Conservation (phyloP, 2,797 vertebrate species). For the Notolabrus celidotus region DNA sequence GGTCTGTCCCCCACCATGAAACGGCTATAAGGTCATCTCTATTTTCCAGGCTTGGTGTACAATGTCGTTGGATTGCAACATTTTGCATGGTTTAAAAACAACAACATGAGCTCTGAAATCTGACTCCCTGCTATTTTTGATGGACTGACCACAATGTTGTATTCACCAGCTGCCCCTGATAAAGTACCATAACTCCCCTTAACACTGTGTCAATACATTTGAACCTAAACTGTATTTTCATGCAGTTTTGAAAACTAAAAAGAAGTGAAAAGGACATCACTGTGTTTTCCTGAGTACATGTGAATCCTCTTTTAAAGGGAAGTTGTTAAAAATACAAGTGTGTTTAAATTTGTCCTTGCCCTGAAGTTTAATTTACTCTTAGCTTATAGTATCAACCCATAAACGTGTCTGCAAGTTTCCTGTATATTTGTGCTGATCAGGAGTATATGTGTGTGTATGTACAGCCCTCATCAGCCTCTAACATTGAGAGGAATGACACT, state of each 20-base stretch:
- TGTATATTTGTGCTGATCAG: slow-evolving; percentile 57
- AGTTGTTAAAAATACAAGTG: slow-evolving; percentile 10
- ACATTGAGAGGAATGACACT: slow-evolving; percentile 88
- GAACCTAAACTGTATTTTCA: not conserved
- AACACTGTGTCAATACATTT: slow-evolving; percentile 23
- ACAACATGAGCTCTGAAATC: slow-evolving; percentile 78
- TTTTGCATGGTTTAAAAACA: slow-evolving; percentile 81
- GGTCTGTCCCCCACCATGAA: slow-evolving; percentile 37
- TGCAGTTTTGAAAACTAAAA: not conserved
- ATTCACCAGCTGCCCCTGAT: slow-evolving; percentile 79
- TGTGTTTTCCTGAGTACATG: not conserved
- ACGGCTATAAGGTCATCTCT: slow-evolving; percentile 72
- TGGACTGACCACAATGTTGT: slow-evolving; percentile 76
- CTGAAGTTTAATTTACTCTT: slow-evolving; percentile 37
- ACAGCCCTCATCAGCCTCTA: slow-evolving; percentile 80
- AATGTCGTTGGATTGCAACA: slow-evolving; percentile 75
- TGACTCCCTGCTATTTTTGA: slow-evolving; percentile 83
- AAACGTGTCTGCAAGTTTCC: slow-evolving; percentile 35
- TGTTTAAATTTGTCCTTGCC: slow-evolving; percentile 22
- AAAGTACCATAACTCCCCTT: slow-evolving; percentile 64
- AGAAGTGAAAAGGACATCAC: not conserved
- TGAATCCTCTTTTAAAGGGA: not conserved
- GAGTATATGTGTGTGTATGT: slow-evolving; percentile 56
- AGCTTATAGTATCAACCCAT: slow-evolving; percentile 21
- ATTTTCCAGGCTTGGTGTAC: slow-evolving; percentile 72